Percentiles rank a stretch among this genome's conserved stretches.
Evolutionary conservation across 2,113 vertebrate genomes (phyloP).

Genomic region (Ceuthmochares aereus): DNA sequence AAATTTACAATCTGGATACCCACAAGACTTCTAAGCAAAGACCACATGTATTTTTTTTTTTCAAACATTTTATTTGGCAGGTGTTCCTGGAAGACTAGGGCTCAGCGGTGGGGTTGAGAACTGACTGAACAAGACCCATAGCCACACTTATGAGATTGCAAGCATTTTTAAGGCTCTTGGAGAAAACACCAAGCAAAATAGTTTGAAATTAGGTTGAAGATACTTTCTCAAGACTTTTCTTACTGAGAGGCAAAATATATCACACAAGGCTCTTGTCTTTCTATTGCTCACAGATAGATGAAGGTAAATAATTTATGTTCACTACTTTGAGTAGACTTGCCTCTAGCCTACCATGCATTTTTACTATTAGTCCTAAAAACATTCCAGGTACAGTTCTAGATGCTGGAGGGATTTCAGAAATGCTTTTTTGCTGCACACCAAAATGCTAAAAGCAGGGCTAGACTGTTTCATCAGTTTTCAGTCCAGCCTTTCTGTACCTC

Average conservation of each 20-base stretch:
- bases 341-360: neutral
- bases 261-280: neutral
- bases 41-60: neutral
- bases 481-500: neutral
- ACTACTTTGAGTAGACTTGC: neutral
- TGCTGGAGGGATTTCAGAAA: constrained; percentile 51
- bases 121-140: neutral
- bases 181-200: constrained; percentile 9
- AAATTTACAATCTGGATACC: neutral
- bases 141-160: neutral
- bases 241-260: neutral
- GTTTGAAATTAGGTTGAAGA: neutral
- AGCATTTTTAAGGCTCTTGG: neutral
- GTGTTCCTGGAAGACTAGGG: constrained; percentile 20
- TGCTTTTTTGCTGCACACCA: constrained; percentile 20
- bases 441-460: constrained; percentile 22
- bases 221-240: neutral
- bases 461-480: constrained; percentile 51
- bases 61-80: constrained; percentile 46
- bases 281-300: neutral
- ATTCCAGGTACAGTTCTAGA: constrained; percentile 24
- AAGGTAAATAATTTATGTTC: neutral
- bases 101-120: neutral
- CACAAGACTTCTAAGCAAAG: constrained; percentile 13
- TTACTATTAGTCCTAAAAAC: neutral